Percentiles rank a stretch among this genome's conserved stretches.
Evolutionary conservation across 2,797 vertebrate species (phyloP).

Genomic region (Diceros bicornis): DNA sequence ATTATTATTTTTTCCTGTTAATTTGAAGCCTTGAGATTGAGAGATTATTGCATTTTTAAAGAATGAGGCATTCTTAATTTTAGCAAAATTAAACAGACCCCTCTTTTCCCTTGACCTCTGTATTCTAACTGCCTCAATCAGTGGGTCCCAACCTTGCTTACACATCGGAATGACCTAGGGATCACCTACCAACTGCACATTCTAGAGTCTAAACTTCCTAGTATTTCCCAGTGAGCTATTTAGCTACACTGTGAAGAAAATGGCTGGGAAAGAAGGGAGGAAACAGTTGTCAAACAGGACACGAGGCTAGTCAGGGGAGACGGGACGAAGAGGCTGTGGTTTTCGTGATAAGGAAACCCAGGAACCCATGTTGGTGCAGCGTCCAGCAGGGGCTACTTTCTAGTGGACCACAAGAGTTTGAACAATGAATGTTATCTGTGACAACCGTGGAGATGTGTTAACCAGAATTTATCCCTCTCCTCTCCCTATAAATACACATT

Average conservation of each 20-base stretch:
- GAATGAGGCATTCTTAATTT: not conserved
- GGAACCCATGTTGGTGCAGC: not conserved
- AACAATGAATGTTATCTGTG: no score
- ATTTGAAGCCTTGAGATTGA: not conserved
- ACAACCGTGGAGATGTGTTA: no score
- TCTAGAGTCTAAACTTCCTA: not conserved
- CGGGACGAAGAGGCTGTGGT: not conserved
- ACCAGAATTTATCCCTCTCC: no score
- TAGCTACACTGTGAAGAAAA: no score
- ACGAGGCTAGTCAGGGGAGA: accelerated
- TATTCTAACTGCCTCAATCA: not conserved
- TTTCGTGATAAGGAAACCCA: not conserved
- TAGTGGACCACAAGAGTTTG: not conserved
- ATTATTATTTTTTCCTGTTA: no score
- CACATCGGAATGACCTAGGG: accelerated
- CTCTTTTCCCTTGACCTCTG: not conserved
- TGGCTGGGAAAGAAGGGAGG: not conserved
- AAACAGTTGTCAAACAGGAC: no score
- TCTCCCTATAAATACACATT: not conserved
- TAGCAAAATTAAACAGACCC: not conserved
- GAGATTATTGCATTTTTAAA: no score
- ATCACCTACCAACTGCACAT: not conserved
- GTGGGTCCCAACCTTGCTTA: not conserved
- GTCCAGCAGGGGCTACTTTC: accelerated
- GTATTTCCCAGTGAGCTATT: not conserved